Base-by-base conservation (phyloP, 1,140 invertebrate species). In the Tribolium castaneum region DNA sequence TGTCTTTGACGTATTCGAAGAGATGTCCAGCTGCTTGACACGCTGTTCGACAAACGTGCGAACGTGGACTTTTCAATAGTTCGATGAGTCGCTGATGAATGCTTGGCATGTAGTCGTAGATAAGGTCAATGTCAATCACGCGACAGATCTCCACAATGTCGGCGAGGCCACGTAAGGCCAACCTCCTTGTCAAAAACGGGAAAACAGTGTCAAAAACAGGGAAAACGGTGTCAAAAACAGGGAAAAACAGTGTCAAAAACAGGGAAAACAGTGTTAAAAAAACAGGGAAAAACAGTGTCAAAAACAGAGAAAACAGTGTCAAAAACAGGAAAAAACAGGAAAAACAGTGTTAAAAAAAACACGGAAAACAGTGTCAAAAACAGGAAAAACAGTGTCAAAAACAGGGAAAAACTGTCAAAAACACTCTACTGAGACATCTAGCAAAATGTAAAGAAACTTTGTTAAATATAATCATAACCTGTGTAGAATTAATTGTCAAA, bases 1-100 rank as follows among this genome's bases (percentile, higher is more conserved):
- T 87, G 70, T 86, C 84, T 72, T 85, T 86, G 59, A 86, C 82
- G 39, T 80, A 84, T 70, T 86, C 83, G 75, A 87, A 87, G 6
- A 87, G 75, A 78, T 86, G 84, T 16, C 85, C 84, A 13, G 85
- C 81, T n/a, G 85, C 83, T 79, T 87, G 86, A 75, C 86, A 87
- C 5, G 85, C 81, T 0, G 84, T 86, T n/a, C 85, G 75, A 45
- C 84, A 84, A 12, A 87, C 85, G 70, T 86, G 84, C 3, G 86
- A 86, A 30, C 86, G 51, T 3, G 85, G 79, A 80, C 83, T 85
- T 56, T 82, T 81, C 6, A 87, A 76, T 13, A 86, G 76, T 54
- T 86, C 84, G 22, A 86, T 78, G 10, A 87, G 52, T 39, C 80
- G 79, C 76, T 86, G 85, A 79, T 87, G 85, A 9, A 87, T 81